Base-by-base conservation (phyloP, 2,113 vertebrate species). In the Zosterops lateralis region DNA sequence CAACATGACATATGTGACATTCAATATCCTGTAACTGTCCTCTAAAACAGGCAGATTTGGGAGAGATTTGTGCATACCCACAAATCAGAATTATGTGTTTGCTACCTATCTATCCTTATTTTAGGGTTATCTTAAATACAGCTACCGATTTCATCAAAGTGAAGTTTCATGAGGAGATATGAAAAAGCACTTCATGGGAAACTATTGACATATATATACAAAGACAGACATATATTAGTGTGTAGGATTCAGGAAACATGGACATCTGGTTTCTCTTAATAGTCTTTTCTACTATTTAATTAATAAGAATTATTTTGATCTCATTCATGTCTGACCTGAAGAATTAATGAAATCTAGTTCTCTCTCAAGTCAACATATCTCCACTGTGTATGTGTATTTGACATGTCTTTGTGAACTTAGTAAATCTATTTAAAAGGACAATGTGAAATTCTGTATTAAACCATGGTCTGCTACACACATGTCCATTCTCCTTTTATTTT, bases 381-480 rank as follows among this genome's bases (percentile, higher is more conserved):
- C 62, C 93, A 78, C 40, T 72, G 26, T 65, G 77, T 88, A 34
- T 70, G 76, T 48, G 90, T 77, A 89, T 53, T 94, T 74, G 66
- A 76, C 57, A 2, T 8, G 2, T 78, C 65, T 94, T 90, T 92
- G 75, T 85, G 93, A 93, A 87, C 74, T 58, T 32, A 84, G 89
- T 87, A 95, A 97, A 96, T 96, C 95, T 95, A 84, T 91, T 96
- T 94, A 87, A 92, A 96, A 94, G 82, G 92, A 96, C 92, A 95
- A 18, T 90, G 85, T 66, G 86, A 93, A 96, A 97, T 97, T 93
- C 95, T 84, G 87, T 93, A 83, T 96, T 96, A 91, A 94, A 96
- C 94, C 88, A 17, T 93, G 92, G 91, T 96, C 95, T 97, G 97
- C 94, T 96, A 71, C 95, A 94, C 97, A 97, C 79, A 97, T 97